Evolutionary conservation across 30 jellyfish, hydroid and myxozoan species (phyloP).

Genomic region (Aurelia sp.): DNA sequence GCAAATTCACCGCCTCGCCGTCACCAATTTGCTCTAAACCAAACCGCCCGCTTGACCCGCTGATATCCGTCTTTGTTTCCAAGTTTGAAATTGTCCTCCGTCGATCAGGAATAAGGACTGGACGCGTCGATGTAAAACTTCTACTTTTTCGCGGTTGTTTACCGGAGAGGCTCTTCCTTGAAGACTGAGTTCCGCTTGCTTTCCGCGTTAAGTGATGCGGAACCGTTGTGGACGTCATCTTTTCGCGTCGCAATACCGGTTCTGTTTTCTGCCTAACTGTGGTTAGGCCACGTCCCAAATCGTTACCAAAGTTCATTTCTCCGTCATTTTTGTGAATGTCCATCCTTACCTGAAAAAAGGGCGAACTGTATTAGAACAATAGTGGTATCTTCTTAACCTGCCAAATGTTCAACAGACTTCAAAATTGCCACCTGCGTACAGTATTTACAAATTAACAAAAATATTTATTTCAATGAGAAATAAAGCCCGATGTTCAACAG

Average conservation of each 20-base stretch:
- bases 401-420: no score
- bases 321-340: no score
- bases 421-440: no score
- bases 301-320: no score
- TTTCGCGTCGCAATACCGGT: neutral
- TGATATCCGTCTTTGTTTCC: slow-evolving; percentile 10
- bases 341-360: no score
- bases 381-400: no score
- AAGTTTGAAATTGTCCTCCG: slow-evolving; percentile 31
- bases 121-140: neutral
- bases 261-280: neutral
- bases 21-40: neutral
- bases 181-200: neutral
- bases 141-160: neutral
- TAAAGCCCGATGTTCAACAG: no score
- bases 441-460: no score
- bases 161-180: neutral
- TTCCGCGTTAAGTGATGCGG: neutral
- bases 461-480: no score
- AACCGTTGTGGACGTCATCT: neutral
- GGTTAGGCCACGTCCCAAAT: no score
- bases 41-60: neutral
- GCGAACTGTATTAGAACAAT: no score
- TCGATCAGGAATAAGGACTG: neutral
- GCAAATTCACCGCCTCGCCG: slow-evolving; percentile 4